Percentiles rank a stretch among this genome's conserved stretches.
These are phyloP conservation scores for Intellagama lesueurii DNA, from an alignment of 2,797 vertebrate genomes.

Conservation along the genomic window DNA sequence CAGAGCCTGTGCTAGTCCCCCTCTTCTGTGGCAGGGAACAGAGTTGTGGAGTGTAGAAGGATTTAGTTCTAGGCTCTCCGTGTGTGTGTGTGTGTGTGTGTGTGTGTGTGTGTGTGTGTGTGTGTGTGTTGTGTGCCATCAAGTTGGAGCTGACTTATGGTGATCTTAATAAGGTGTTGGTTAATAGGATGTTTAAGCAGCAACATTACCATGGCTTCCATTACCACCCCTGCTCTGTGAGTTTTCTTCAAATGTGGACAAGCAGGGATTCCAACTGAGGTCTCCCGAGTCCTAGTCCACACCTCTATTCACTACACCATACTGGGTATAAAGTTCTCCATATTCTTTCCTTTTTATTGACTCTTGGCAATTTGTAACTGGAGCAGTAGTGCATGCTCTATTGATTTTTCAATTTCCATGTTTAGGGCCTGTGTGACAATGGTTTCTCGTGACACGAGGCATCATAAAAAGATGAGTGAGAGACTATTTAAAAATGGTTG, in stretches of 20 bases:
- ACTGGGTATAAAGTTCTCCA: no score
- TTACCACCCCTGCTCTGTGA: no score
- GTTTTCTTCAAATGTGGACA: no score
- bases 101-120: not conserved
- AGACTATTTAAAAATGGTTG: not conserved
- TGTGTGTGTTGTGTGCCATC: no score
- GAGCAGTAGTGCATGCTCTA: not conserved
- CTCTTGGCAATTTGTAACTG: not conserved
- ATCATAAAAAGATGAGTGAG: not conserved
- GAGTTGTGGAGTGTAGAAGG: not conserved
- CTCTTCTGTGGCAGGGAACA: not conserved
- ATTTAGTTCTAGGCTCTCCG: not conserved
- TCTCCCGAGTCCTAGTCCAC: no score
- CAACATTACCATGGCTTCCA: no score
- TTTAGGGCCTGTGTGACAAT: not conserved
- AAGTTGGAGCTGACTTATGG: no score
- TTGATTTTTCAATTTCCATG: constrained; percentile 12
- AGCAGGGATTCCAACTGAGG: no score
- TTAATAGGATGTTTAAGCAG: no score
- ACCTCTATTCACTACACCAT: no score
- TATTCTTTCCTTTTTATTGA: not conserved
- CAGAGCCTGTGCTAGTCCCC: not conserved
- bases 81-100: not conserved
- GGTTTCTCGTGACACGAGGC: not conserved
- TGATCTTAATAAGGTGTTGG: no score